Base-by-base conservation (phyloP, 2,113 vertebrate genomes). In the Embiotoca jacksoni region DNA sequence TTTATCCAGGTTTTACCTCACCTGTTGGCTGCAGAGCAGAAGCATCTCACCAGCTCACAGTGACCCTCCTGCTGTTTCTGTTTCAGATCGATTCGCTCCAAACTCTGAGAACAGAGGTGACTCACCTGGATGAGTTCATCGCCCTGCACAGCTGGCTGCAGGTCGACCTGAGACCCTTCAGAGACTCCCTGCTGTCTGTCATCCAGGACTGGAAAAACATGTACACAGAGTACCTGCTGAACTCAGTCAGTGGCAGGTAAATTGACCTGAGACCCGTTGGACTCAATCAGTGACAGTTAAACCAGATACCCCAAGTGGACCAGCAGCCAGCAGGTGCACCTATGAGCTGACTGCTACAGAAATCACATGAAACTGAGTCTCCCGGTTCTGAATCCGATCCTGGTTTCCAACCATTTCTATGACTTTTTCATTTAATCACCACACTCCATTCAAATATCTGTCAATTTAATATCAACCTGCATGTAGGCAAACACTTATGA, bases 61-160 rank as follows among this genome's bases (percentile, higher is more conserved):
- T 36, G 10, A 35, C 3, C 36, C 33, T 30, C 7, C 53, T 23
- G 5, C 6, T 8, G 3, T 9, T 14, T 46, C 3, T 58, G 35
- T 57, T 75, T 46, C 41, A 87, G 70, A 62, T 74, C 1, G 8
- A 86, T 1, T 41, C 13, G 0, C 58, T 83, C 3, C 13, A 36
- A 1, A 62, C 11, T 4, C 23, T 81, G 23, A 46, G 37, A 3
- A 7, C 1, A 1, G 59, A 83, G 37, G 63, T 82, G 10, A 35
- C 44, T 75, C 67, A 77, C 13, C 58, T 89, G 49, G 74, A 86
- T 7, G 77, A 88, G 5, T 49, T 54, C 53, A 36, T 56, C 0
- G 1, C 64, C 16, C 65, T 88, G 46, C 60, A 47, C 3, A 10
- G 62, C 65, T 88, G 86, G 86, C 73, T 88, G 35, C 83, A 83